Base-by-base conservation (phyloP, 2,113 vertebrate species). In the Vireo altiloquus region DNA sequence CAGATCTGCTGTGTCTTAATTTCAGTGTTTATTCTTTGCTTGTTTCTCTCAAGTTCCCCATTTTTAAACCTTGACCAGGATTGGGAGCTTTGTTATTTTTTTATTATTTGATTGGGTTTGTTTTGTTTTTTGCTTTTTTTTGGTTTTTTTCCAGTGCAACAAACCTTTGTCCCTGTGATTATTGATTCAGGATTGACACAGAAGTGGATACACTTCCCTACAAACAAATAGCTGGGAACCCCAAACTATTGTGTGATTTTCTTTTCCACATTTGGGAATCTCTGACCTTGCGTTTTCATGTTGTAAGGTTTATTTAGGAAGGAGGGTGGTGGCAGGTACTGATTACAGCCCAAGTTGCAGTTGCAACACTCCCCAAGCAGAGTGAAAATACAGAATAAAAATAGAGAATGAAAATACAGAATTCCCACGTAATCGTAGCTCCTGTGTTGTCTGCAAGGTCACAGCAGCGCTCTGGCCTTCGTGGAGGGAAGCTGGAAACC, bases 371-470 rank as follows among this genome's bases (percentile, higher is more conserved):
- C 39, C 53, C 31, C 20, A 46, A 5, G 39, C 3, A 15, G n/a
- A 28, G 33, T 8, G 24, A 50, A 80, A 90, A 65, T 28, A 12
- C 30, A 12, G 44, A 83, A 64, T 75, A 42, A 12, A 39, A 39
- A 39, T 39, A 39, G 39, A 39, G 39, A 39, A 35, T 8, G 24
- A 49, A 80, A 90, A 65, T 28, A 12, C 30, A 12, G 44, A 83
- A 64, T 75, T 66, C 64, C 31, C 78, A 4, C 7, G 3, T 46
- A 30, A 42, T 54, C 14, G 0, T 2, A 40, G 39, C 24, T 64
- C 11, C 35, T 2, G 0, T 13, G 0, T 9, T 44, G 16, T 14
- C n/a, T 25, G 0, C 22, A 16, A n/a, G 17, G 7, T 68, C 53
- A 59, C 37, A 74, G 7, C 30, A 44, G 10, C 0, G 10, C 14